Conservation (phyloP, 2,888 invertebrate genomes). For the Rhabditophanes sp. region DNA sequence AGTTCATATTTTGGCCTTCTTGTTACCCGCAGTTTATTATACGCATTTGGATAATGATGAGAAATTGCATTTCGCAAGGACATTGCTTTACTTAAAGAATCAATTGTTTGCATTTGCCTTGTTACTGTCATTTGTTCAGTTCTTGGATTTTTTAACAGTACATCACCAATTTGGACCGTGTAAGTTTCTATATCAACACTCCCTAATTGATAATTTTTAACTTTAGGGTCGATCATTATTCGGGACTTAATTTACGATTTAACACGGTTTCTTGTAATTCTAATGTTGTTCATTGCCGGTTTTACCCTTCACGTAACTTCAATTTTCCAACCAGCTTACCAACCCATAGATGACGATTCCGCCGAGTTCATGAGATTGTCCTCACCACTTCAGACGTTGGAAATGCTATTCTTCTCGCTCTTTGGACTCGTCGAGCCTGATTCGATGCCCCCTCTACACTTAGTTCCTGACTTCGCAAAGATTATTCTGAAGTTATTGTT, state of each 20-base stretch:
- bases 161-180: constrained; percentile 98
- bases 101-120: constrained; percentile 88
- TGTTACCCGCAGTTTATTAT: constrained; percentile 30
- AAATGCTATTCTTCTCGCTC: constrained; percentile 67
- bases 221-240: neutral
- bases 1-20: constrained; percentile 40
- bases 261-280: constrained; percentile 69
- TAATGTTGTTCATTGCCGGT: constrained; percentile 92
- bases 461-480: constrained; percentile 45
- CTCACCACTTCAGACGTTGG: constrained; percentile 61
- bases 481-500: constrained; percentile 55
- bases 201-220: too few species aligned
- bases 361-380: constrained; percentile 40
- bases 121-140: constrained; percentile 86
- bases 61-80: constrained; percentile 39
- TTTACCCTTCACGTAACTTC: constrained; percentile 79
- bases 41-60: constrained; percentile 40
- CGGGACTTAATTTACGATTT: constrained; percentile 48
- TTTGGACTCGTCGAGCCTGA: constrained; percentile 52
- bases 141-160: constrained; percentile 74
- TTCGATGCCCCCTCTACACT: constrained; percentile 50
- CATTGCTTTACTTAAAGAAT: constrained; percentile 66
- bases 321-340: constrained; percentile 60
- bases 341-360: constrained; percentile 40
- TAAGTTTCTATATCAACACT: constrained; percentile 56